Conservation (phyloP, 2,888 invertebrate species). For the Steinernema scapterisci region DNA sequence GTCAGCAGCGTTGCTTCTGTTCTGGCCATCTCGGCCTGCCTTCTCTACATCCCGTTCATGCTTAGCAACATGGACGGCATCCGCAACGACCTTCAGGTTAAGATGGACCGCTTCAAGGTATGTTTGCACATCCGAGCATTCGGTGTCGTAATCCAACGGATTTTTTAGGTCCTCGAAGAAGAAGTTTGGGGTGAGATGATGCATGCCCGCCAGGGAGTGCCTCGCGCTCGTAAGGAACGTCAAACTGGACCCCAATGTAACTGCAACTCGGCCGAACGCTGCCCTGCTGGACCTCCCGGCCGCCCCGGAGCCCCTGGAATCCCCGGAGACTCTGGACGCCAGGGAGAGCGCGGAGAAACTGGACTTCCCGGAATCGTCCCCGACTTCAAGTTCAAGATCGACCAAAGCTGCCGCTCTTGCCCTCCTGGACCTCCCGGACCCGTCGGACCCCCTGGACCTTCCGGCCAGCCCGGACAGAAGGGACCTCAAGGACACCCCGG, state of each 20-base stretch:
- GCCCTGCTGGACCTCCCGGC: slow-evolving; percentile 34
- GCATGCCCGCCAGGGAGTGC: slow-evolving; percentile 39
- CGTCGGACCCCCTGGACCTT: slow-evolving; percentile 19
- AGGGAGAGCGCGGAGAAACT: slow-evolving; percentile 26
- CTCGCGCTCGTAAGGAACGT: slow-evolving; percentile 30
- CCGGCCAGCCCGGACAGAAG: slow-evolving; percentile 49
- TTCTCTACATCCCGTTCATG: slow-evolving; percentile 22
- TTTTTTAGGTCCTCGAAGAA: slow-evolving; percentile 38
- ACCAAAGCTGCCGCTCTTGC: slow-evolving; percentile 3
- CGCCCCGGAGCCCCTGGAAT: slow-evolving; percentile 28
- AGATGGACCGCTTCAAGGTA: slow-evolving; percentile 28
- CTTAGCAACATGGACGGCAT: slow-evolving; percentile 24
- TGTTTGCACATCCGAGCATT: not conserved
- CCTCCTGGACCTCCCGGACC: slow-evolving; percentile 4
- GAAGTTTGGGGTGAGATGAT: slow-evolving; percentile 51
- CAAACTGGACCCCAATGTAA: slow-evolving; percentile 24
- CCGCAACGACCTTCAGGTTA: slow-evolving; percentile 22
- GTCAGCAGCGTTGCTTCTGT: slow-evolving; percentile 10
- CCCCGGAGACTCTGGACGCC: slow-evolving; percentile 18
- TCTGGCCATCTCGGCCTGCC: slow-evolving; percentile 17
- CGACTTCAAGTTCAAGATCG: not conserved
- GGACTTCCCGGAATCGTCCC: slow-evolving; percentile 34
- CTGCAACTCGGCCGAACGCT: slow-evolving; percentile 26
- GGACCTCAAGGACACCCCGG: slow-evolving; percentile 65
- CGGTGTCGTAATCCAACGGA: not conserved